Base-by-base conservation (phyloP, 53 echinoderm and acorn worm genomes). In the Holothuria leucospilota region DNA sequence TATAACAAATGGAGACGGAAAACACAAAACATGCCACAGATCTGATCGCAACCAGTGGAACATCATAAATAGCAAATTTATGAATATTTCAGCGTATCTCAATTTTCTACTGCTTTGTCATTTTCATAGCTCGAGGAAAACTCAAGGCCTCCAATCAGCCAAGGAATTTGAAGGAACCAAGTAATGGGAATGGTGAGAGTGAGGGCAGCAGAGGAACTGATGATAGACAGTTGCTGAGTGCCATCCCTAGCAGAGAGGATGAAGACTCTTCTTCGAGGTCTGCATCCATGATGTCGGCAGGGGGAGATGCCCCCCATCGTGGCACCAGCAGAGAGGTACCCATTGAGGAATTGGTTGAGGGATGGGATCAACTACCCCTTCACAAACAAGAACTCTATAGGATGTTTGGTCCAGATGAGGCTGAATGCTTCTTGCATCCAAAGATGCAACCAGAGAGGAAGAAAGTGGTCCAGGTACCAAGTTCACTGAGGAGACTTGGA, bases 361-460 rank as follows among this genome's bases (percentile, higher is more conserved):
- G 58, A 21, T 87, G 87, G 85, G 88, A 93, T 25, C 71, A 93
- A 4, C 66, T 89, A 38, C 89, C 91, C 20, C 61, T 46, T 10
- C 93, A 97, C 79, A 93, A 97, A 86, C 91, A 93, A 59, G 68
- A 91, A 63, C 78, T 97, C 15, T 90, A 95, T 75, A 87, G 85
- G 61, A 82, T 97, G 79, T 92, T 97, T 84, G 97, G 97, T 42
- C 65, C 86, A 34, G 90, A 86, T 24, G 85, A 97, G 84, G 97
- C 97, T 18, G 91, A 91, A 53, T 95, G 93, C 82, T 95, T 93
- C 88, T 86, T 97, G 6, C 82, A 90, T 69, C 97, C 97, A 16
- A 85, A 91, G 58, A 89, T 93, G 60, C 93, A 91, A 82, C 93
- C 95, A 24, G 91, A 89, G 74, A 89, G 88, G 74, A 95, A 89